These are phyloP conservation scores for Eurystomus gularis DNA, from an alignment of 2,113 vertebrate genomes.

Conservation along the genomic window DNA sequence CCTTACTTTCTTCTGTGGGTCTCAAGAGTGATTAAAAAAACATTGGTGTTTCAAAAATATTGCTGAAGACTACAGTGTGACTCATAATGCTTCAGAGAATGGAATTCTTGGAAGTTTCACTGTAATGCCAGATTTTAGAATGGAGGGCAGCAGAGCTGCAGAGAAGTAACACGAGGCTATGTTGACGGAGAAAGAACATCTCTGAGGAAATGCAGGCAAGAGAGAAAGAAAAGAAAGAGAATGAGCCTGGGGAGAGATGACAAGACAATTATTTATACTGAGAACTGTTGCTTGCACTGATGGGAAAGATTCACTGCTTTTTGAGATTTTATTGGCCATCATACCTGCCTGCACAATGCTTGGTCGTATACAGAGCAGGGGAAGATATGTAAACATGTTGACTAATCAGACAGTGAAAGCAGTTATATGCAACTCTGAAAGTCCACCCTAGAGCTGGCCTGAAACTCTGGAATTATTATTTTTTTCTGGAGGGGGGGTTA, in stretches of 20 bases:
- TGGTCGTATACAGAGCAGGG: not conserved
- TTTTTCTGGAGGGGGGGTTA: not conserved
- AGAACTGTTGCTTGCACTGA: not conserved
- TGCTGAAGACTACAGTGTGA: constrained; percentile 68
- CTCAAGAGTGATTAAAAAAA: constrained; percentile 72
- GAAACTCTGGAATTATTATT: not conserved
- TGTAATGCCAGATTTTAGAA: constrained; percentile 66
- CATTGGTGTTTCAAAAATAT: constrained; percentile 69
- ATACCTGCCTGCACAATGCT: not conserved
- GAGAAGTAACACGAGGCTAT: constrained; percentile 55
- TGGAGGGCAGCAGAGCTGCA: constrained; percentile 67
- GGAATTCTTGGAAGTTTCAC: constrained; percentile 70
- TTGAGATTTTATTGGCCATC: not conserved
- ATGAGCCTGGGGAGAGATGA: not conserved
- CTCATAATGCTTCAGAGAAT: constrained; percentile 70
- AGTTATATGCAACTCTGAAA: not conserved
- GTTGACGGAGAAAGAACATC: constrained; percentile 39
- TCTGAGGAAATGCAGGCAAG: constrained; percentile 12
- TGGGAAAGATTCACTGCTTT: not conserved
- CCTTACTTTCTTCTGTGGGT: constrained; percentile 70
- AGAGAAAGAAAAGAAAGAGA: constrained; percentile 9
- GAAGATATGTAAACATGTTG: not conserved
- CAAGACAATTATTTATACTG: constrained; percentile 20
- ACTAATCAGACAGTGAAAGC: not conserved
- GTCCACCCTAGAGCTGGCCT: not conserved